Base-by-base conservation (phyloP, 2,888 invertebrate species). In the Cheilosia vulpina region DNA sequence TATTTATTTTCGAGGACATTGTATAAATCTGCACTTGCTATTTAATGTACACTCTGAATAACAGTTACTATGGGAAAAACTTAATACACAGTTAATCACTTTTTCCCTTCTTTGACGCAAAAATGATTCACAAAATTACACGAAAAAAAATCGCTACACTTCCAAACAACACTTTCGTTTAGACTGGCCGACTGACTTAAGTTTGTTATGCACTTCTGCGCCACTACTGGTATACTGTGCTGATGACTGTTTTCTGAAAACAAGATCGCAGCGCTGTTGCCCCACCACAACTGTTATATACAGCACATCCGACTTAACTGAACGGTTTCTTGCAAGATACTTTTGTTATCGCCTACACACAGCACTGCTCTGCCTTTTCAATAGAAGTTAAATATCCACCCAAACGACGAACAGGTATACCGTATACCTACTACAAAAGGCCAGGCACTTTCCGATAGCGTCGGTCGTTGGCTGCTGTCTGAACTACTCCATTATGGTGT, bases 251-350 rank as follows among this genome's bases (percentile, higher is more conserved):
- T 27, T 27, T 43, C 17, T 4, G 21, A 50, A 69, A 17, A 24
- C 27, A 76, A 62, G 53, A 71, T 69, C 58, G 66, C 65, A 62
- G 68, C 60, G 57, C 55, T 31, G 68, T 53, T 76, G 41, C 71
- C 60, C 75, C 75, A 71, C 79, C 58, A 55, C 75, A 75, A 75
- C 69, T 71, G 75, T 71, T 84, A 75, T 75, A 68, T 84, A 80
- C 65, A 72, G 72, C 65, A 72, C 65, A 60, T 66, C 58, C 71
- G 76, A 34, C 79, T 72, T 13, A 77, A 73, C 45, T 63, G 68
- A 75, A 79, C 58, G 66, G 75, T 58, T 84, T 71, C 65, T 43
- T 53, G 43, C 9, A 58, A 75, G 71, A 71, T 84, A 78, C 60
- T 31, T 60, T 66, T 55, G 43, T 75, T 79, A 71, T 71, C 84